Conservation (phyloP, 2,888 invertebrate genomes). For the Microctonus aethiopoides region DNA sequence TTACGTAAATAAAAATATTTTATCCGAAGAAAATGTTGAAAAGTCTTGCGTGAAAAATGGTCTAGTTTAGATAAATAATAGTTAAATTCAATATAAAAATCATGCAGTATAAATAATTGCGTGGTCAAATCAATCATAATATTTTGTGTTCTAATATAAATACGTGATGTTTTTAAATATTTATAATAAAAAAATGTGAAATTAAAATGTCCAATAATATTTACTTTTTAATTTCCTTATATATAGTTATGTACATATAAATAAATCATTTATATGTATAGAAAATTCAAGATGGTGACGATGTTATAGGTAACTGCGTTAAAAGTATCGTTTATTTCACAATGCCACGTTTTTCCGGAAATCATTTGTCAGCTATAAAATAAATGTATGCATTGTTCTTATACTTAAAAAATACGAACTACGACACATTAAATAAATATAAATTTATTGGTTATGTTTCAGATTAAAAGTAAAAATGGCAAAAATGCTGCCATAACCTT, state of each 20-base stretch:
- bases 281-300: too few species aligned
- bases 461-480: background rate
- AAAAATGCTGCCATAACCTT: background rate
- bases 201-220: too few species aligned
- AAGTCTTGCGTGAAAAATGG: background rate
- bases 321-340: too few species aligned
- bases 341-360: too few species aligned
- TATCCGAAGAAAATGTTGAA: background rate
- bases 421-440: too few species aligned
- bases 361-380: too few species aligned
- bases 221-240: too few species aligned
- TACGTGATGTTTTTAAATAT: slow-evolving; percentile 59
- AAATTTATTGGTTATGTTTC: background rate
- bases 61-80: background rate
- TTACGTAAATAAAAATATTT: background rate
- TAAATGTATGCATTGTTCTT: too few species aligned
- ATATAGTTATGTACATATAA: too few species aligned
- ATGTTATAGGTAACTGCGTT: too few species aligned
- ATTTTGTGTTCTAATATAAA: slow-evolving; percentile 26
- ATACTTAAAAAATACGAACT: too few species aligned
- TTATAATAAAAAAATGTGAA: slow-evolving; percentile 62
- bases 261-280: too few species aligned
- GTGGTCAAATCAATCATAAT: slow-evolving; percentile 16
- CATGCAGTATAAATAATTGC: background rate
- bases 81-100: background rate